These are phyloP conservation scores for Silurus lanzhouensis DNA, from an alignment of 2,797 vertebrate genomes.

Conservation along the genomic window DNA sequence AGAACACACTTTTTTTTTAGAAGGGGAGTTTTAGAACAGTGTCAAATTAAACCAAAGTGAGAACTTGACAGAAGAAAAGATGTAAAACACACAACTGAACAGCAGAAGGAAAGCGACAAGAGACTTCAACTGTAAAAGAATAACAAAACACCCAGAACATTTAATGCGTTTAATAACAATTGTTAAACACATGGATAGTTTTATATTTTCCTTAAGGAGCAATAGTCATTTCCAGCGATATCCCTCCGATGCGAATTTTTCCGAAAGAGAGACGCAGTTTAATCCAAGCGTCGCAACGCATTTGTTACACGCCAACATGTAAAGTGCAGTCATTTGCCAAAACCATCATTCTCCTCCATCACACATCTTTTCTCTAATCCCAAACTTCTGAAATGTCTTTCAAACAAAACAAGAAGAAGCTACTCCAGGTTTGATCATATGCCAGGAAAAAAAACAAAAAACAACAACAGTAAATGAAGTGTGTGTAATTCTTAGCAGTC, in stretches of 20 bases:
- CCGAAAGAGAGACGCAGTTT: background rate
- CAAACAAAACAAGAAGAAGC: background rate
- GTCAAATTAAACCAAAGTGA: background rate
- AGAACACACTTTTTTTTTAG: background rate
- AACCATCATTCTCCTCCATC: conserved; percentile 5
- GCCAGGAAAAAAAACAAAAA: conserved; percentile 35
- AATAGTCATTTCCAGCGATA: conserved; percentile 19
- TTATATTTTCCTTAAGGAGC: conserved; percentile 21
- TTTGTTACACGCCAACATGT: conserved; percentile 21
- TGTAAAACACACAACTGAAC: background rate
- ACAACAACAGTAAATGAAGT: conserved; percentile 36
- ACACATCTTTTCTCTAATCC: conserved; percentile 12
- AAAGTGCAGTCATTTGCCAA: conserved; percentile 28
- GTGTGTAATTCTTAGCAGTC: conserved; percentile 37
- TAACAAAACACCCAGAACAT: background rate
- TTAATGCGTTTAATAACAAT: background rate
- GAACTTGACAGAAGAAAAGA: background rate
- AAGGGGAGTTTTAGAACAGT: background rate
- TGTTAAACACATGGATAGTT: conserved; percentile 26
- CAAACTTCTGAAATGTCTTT: conserved; percentile 23
- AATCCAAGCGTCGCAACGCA: conserved; percentile 19
- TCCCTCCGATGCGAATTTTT: conserved; percentile 1
- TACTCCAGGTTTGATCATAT: conserved; percentile 4
- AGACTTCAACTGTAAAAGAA: background rate
- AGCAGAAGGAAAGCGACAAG: background rate